Percentiles rank a stretch among this genome's conserved stretches.
These are phyloP conservation scores for Adelosebastes latens DNA, from an alignment of 2,797 vertebrate genomes.

Conservation along the genomic window DNA sequence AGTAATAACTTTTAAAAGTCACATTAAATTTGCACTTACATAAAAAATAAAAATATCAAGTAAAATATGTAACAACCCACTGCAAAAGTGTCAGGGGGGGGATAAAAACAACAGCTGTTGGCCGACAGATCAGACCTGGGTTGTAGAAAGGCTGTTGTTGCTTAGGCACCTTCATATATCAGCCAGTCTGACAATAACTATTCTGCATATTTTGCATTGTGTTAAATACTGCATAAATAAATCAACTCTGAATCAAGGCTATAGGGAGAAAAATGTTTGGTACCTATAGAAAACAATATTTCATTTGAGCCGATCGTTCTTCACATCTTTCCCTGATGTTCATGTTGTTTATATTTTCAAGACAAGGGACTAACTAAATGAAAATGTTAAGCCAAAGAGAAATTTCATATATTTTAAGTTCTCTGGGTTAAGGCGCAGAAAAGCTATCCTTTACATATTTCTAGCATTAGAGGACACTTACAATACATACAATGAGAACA, in stretches of 20 bases:
- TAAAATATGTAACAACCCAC: slow-evolving; percentile 65
- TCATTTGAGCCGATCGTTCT: slow-evolving; percentile 20
- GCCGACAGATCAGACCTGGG: slow-evolving; percentile 26
- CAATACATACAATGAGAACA: slow-evolving; percentile 29
- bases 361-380: background rate
- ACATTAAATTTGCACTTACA: slow-evolving; percentile 44
- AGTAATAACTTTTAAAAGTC: slow-evolving; percentile 52
- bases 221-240: slow-evolving; percentile 55
- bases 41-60: slow-evolving; percentile 56
- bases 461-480: slow-evolving; percentile 41
- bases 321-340: background rate
- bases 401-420: slow-evolving; percentile 50
- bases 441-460: slow-evolving; percentile 27
- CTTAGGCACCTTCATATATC: slow-evolving; percentile 48
- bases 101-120: slow-evolving; percentile 7
- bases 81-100: background rate
- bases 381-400: slow-evolving; percentile 15
- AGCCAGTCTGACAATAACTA: slow-evolving; percentile 5
- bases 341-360: background rate
- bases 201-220: slow-evolving; percentile 42
- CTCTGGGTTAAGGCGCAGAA: slow-evolving; percentile 67
- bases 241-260: slow-evolving; percentile 24
- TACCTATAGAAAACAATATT: slow-evolving; percentile 29
- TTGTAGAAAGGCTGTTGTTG: slow-evolving; percentile 24
- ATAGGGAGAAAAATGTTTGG: slow-evolving; percentile 2